phyloP scores from a whole-genome alignment of 2,113 vertebrate species.

The Stercorarius parasiticus region DNA sequence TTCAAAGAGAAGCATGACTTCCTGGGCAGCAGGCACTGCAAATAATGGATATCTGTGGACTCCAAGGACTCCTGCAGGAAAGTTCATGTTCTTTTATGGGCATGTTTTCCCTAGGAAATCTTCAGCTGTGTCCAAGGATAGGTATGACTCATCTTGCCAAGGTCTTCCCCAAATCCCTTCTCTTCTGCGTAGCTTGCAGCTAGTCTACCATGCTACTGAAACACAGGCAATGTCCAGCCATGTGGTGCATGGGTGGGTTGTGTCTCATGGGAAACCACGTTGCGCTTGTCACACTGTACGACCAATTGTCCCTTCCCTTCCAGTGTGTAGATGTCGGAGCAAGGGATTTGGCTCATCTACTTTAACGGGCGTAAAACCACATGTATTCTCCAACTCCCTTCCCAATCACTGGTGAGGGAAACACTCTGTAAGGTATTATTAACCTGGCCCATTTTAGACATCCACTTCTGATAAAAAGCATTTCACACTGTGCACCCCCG shows the following conservation, averaged over 20 bases:
- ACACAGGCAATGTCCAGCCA: no score
- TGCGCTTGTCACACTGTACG: not conserved
- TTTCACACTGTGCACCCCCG: not conserved
- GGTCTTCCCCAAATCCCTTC: not conserved
- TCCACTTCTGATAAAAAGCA: not conserved
- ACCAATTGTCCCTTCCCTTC: not conserved
- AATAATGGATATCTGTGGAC: not conserved
- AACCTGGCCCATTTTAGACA: not conserved
- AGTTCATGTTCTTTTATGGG: not conserved
- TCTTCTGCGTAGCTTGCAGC: not conserved
- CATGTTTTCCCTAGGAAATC: not conserved
- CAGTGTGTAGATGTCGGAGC: not conserved
- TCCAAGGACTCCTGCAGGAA: not conserved
- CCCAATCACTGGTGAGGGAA: not conserved
- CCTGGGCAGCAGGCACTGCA: not conserved
- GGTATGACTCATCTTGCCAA: not conserved
- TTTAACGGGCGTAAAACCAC: not conserved
- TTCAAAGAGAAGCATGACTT: not conserved
- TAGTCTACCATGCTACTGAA: not conserved
- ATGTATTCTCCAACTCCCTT: not conserved
- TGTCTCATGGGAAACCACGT: not conserved
- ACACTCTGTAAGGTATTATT: not conserved
- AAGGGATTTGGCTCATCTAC: not conserved
- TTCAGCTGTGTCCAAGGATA: not conserved
- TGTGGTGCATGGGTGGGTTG: accelerated